Percentiles rank a stretch among this genome's conserved stretches.
Evolutionary conservation across 2,888 invertebrate species (phyloP).

Genomic region (Clusia tigrina): DNA sequence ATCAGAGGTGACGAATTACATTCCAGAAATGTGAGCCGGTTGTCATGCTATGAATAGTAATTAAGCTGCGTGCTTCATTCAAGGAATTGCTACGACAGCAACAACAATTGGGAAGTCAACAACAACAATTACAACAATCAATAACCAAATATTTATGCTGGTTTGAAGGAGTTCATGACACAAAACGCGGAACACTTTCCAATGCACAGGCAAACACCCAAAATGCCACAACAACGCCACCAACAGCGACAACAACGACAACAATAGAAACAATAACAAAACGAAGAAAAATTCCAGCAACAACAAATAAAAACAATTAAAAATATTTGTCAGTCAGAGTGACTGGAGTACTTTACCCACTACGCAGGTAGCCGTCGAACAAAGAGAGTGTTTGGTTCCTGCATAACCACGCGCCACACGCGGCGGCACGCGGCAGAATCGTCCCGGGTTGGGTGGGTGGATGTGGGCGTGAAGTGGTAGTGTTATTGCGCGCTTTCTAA

Average conservation of each 20-base stretch:
- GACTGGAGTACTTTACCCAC: neutral
- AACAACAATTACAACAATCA: slow-evolving; percentile 12
- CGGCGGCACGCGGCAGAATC: neutral
- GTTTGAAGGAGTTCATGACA: neutral
- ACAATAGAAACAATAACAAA: neutral
- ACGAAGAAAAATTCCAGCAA: neutral
- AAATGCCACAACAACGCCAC: no score
- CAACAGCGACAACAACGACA: no score
- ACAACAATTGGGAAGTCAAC: no score
- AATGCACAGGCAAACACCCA: neutral
- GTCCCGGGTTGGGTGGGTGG: neutral
- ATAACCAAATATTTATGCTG: slow-evolving; percentile 5
- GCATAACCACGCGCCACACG: neutral
- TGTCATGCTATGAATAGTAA: no score
- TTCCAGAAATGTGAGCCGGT: no score
- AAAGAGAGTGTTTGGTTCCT: neutral
- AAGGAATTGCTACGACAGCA: no score
- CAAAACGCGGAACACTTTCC: neutral
- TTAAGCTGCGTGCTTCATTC: no score
- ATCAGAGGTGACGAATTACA: no score
- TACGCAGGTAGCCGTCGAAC: neutral
- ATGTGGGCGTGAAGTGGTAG: neutral
- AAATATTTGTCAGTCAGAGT: neutral
- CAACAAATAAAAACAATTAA: neutral
- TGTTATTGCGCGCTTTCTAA: neutral